These are phyloP conservation scores for Microchrysa polita DNA, from an alignment of 2,888 invertebrate species.

Conservation along the genomic window DNA sequence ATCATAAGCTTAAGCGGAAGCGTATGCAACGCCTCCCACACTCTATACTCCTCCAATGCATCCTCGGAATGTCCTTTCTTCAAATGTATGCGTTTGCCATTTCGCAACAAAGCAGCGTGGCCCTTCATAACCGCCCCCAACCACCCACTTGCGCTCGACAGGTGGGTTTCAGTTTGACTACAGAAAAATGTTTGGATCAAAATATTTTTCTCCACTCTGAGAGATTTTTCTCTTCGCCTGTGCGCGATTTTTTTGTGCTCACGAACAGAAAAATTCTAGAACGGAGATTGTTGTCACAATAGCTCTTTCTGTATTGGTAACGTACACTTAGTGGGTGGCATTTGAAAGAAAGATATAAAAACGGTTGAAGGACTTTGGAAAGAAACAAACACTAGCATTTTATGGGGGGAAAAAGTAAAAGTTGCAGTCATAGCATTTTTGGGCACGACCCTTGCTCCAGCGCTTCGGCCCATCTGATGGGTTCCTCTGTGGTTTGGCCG, in stretches of 20 bases:
- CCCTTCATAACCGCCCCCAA: not conserved
- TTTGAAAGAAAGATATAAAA: conserved; percentile 45
- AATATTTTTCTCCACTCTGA: conserved; percentile 4
- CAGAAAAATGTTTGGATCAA: conserved; percentile 4
- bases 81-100: not conserved
- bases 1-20: conserved; percentile 35
- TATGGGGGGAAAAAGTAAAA: conserved; percentile 49
- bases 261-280: conserved; percentile 25
- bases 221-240: conserved; percentile 27
- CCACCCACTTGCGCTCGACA: not conserved
- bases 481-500: not conserved
- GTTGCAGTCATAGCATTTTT: conserved; percentile 44
- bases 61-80: not conserved
- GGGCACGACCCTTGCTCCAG: conserved; percentile 10
- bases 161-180: not conserved
- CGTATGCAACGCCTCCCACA: conserved; percentile 1
- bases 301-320: not conserved
- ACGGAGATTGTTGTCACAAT: not conserved
- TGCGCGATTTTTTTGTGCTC: conserved; percentile 11
- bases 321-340: not conserved
- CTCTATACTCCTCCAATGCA: not conserved
- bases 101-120: not conserved
- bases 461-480: not conserved
- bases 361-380: conserved; percentile 44
- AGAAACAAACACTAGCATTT: conserved; percentile 45